A percentile compares a stretch with the other conserved stretches of the same genome.
These are phyloP conservation scores for Thaumatotibia leucotreta DNA, from an alignment of 1,140 invertebrate species.

Conservation along the genomic window DNA sequence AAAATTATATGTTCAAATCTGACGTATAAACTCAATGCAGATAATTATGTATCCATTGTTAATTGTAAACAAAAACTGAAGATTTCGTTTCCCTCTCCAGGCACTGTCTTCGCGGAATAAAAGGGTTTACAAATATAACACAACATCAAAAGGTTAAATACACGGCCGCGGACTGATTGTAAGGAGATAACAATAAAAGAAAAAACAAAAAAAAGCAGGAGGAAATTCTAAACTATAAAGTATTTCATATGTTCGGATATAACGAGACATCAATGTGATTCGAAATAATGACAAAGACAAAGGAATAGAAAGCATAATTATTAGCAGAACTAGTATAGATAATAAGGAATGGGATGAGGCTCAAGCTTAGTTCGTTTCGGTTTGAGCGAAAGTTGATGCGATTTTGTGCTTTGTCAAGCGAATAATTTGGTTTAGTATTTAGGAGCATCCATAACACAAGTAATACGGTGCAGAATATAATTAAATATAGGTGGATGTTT, in stretches of 20 bases:
- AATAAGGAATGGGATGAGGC: slow-evolving; percentile 49
- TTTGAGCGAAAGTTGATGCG: too few relatives aligned
- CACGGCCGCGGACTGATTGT: slow-evolving; percentile 14
- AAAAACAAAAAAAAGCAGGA: slow-evolving; percentile 24
- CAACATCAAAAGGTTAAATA: slow-evolving; percentile 30
- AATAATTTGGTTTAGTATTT: neutral
- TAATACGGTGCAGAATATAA: too few relatives aligned
- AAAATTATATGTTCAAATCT: too few relatives aligned
- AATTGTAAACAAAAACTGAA: too few relatives aligned
- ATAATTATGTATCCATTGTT: too few relatives aligned
- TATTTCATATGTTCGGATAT: slow-evolving; percentile 28
- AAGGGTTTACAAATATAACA: slow-evolving; percentile 18
- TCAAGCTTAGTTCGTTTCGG: slow-evolving; percentile 9
- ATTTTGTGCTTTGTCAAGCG: neutral
- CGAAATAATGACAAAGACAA: slow-evolving; percentile 41
- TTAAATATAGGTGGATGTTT: too few relatives aligned
- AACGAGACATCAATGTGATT: slow-evolving; percentile 24
- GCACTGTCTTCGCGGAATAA: neutral
- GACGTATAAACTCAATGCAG: too few relatives aligned
- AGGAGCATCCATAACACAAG: too few relatives aligned
- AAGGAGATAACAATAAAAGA: slow-evolving; percentile 36
- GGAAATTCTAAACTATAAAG: slow-evolving; percentile 27
- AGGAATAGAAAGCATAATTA: slow-evolving; percentile 49
- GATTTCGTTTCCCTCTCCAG: too few relatives aligned
- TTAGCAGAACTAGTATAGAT: too few relatives aligned